A percentile compares a stretch with the other conserved stretches of the same genome.
These are phyloP conservation scores for Polypedilum pembai DNA, from an alignment of 1,140 invertebrate genomes.

Conservation along the genomic window DNA sequence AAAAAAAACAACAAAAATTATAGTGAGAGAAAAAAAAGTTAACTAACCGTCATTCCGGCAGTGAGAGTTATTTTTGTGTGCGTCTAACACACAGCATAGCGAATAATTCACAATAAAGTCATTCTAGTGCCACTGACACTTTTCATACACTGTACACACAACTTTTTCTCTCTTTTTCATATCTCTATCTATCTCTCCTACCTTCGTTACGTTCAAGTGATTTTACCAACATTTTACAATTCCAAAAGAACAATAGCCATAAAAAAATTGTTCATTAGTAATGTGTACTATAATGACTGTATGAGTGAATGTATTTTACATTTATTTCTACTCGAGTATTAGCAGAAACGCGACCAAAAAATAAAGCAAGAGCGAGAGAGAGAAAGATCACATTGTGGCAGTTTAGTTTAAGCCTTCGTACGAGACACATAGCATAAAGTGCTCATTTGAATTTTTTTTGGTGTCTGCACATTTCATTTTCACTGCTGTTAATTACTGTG, in stretches of 20 bases:
- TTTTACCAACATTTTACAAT: neutral
- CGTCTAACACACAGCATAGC: neutral
- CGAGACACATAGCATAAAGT: neutral
- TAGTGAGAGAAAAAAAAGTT: neutral
- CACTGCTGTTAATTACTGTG: neutral
- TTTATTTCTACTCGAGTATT: no score
- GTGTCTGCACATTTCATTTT: neutral
- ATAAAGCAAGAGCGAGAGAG: neutral
- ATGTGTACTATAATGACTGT: neutral
- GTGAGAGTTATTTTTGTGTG: constrained; percentile 8
- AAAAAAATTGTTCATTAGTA: neutral
- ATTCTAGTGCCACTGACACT: constrained; percentile 5
- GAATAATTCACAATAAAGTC: constrained; percentile 13
- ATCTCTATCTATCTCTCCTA: neutral
- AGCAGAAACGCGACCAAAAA: no score
- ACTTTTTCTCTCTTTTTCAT: neutral
- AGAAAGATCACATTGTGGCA: constrained; percentile 3
- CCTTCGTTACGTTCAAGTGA: neutral
- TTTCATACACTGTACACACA: neutral
- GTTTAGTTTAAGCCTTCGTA: constrained; percentile 10
- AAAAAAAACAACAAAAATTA: neutral
- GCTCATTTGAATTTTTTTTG: neutral
- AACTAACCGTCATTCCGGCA: neutral
- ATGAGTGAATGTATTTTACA: neutral
- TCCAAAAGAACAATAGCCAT: neutral